Evolutionary conservation across 2,113 vertebrate species (phyloP).

Genomic region (Chloropsis hardwickii): DNA sequence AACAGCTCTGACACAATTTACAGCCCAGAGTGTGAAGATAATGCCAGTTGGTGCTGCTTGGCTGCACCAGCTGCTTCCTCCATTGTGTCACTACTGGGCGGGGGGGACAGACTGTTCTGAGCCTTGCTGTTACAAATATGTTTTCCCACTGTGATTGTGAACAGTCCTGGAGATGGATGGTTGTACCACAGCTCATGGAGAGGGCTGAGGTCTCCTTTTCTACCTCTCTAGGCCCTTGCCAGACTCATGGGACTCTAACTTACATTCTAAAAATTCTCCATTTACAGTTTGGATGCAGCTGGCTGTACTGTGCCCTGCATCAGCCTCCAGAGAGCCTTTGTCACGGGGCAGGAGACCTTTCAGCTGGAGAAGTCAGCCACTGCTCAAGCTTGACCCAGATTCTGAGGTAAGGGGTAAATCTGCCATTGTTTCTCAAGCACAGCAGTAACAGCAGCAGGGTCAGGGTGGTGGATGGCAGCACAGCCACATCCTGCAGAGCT

Average conservation of each 20-base stretch:
- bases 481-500: accelerated
- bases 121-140: not conserved
- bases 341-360: not conserved
- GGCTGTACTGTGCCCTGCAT: not conserved
- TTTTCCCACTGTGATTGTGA: not conserved
- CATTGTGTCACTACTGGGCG: accelerated
- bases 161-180: not conserved
- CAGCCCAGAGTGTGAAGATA: not conserved
- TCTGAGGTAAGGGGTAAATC: not conserved
- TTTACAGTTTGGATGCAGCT: not conserved
- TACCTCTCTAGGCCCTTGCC: not conserved
- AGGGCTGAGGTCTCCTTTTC: not conserved
- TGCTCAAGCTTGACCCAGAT: not conserved
- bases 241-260: not conserved
- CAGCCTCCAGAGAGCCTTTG: not conserved
- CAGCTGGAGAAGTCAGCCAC: not conserved
- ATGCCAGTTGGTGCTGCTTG: not conserved
- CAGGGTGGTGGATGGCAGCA: not conserved
- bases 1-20: not conserved
- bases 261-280: not conserved
- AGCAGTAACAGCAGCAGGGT: not conserved
- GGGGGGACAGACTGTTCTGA: not conserved
- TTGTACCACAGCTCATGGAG: not conserved
- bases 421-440: not conserved
- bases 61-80: not conserved